Evolutionary conservation across 2,113 vertebrate genomes (phyloP), one percentile per base, ranked within the genome.

Genomic region (Calidris pygmaea): DNA sequence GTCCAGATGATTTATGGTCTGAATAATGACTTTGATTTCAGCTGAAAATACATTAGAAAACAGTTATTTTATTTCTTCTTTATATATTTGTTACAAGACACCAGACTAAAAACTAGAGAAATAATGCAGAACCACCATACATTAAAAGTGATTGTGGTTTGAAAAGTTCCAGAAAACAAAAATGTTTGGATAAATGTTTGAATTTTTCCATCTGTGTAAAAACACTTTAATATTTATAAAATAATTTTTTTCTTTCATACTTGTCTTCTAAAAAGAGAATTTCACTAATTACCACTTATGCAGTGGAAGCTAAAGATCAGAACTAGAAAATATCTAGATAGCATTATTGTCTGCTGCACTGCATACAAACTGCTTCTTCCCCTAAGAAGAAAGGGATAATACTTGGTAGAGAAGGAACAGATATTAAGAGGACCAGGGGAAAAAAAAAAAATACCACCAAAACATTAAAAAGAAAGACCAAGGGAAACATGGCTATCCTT

Each of bases 151-250:
- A 60, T 34, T 35, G 20, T 50, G 22, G 3, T 41, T 63, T 74
- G 30, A 75, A 93, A 87, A 90, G 7, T 82, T 88, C 22, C 13
- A 3, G 14, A 62, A 82, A 75, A 71, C 16, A 59, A 67, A 80
- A 68, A 9, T 0, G 0, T 81, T 71, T 47, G 4, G 14, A 22
- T 41, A n/a, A 53, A 45, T 14, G 17, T 3, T 5, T 84, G 27
- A 67, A 50, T 66, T 71, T 60, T 65, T 41, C 32, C 26, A 52
- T 62, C 48, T 30, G 7, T 27, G 4, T 72, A 34, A 55, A 75
- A 59, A 47, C n/a, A 39, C 4, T 55, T 53, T 37, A 52, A 21
- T 32, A n/a, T 52, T 70, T 48, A 39, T 24, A 41, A 67, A 59
- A 52, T 2, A 35, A 2, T 4, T 2, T 14, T 86, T 80, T 58